These are phyloP conservation scores for Drosophila grimshawi DNA, from an alignment of 1,140 invertebrate species.

Conservation along the genomic window DNA sequence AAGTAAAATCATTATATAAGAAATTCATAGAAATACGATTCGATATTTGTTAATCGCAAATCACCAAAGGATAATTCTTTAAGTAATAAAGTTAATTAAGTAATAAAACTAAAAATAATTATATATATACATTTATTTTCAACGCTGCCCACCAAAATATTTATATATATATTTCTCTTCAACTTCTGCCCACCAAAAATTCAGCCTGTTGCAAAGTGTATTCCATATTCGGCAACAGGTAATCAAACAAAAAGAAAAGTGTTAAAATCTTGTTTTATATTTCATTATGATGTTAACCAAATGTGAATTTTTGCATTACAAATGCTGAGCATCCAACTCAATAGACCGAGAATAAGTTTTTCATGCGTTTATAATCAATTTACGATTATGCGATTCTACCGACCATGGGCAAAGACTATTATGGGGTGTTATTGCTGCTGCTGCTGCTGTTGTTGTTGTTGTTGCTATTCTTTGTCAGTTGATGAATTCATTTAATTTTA, in stretches of 20 bases:
- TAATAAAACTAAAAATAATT: no score
- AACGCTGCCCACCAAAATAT: neutral
- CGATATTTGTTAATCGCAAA: no score
- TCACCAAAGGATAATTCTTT: no score
- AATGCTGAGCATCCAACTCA: conserved; percentile 22
- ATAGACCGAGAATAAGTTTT: conserved; percentile 36
- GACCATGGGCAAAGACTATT: conserved; percentile 30
- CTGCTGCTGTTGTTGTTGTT: conserved; percentile 46
- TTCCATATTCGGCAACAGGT: neutral
- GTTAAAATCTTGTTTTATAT: conserved; percentile 15
- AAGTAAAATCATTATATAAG: no score
- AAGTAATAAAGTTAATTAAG: no score
- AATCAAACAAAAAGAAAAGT: no score
- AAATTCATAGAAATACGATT: no score
- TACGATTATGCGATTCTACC: conserved; percentile 27
- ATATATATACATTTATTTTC: no score
- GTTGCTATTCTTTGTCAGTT: conserved; percentile 22
- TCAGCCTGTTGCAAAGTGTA: conserved; percentile 3
- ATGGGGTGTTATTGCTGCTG: conserved; percentile 41
- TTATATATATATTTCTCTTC: neutral
- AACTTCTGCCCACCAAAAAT: neutral
- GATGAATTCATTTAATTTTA: conserved; percentile 73
- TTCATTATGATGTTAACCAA: conserved; percentile 43
- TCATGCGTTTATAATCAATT: conserved; percentile 50
- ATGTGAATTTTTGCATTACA: conserved; percentile 49